phyloP scores from a whole-genome alignment of 1,140 invertebrate genomes.

The Platyscapa corneri region DNA sequence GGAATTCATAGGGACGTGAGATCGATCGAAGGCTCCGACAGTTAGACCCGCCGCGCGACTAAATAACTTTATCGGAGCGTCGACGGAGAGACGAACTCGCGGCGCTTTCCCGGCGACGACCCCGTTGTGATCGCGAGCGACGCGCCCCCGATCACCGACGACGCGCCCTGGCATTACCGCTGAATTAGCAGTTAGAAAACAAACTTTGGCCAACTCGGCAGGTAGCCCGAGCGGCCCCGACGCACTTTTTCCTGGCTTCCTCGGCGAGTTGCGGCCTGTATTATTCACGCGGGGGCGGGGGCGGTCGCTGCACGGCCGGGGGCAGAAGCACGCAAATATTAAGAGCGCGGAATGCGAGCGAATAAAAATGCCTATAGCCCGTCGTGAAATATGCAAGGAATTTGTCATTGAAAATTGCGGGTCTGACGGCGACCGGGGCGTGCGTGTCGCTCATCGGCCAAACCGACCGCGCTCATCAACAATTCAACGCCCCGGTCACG shows the following conservation, averaged over 20 bases:
- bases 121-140: too few relatives aligned
- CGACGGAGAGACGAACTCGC: too few relatives aligned
- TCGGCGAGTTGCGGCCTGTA: background rate
- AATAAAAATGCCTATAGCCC: conserved; percentile 43
- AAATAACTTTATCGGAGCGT: too few relatives aligned
- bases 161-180: too few relatives aligned
- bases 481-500: conserved; percentile 57
- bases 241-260: too few relatives aligned
- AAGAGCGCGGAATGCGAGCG: conserved; percentile 34
- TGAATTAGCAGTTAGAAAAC: too few relatives aligned
- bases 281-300: background rate
- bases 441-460: conserved; percentile 57
- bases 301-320: background rate
- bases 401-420: conserved; percentile 66
- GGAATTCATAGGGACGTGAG: background rate
- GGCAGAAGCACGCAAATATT: background rate
- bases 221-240: too few relatives aligned
- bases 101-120: too few relatives aligned
- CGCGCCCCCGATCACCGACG: too few relatives aligned
- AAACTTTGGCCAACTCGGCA: too few relatives aligned
- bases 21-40: background rate
- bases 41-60: background rate
- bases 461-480: conserved; percentile 55
- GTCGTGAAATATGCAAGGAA: conserved; percentile 65
- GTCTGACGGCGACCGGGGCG: conserved; percentile 52